These are phyloP conservation scores for Lutjanus argentimaculatus DNA, from an alignment of 2,797 vertebrate genomes.

Conservation along the genomic window DNA sequence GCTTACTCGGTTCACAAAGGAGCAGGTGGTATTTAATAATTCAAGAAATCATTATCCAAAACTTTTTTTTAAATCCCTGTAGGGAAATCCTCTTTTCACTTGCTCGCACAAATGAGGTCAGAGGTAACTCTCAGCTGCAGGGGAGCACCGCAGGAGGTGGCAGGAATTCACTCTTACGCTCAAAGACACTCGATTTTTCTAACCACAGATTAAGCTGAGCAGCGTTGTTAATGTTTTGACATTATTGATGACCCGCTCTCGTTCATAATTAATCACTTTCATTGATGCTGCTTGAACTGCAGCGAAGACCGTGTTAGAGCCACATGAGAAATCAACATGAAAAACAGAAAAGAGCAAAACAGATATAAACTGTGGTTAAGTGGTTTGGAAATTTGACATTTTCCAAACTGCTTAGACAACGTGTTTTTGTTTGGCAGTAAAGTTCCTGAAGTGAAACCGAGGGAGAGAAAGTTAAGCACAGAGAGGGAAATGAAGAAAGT, in stretches of 20 bases:
- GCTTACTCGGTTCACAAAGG: conserved; percentile 26
- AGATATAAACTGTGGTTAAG: not conserved
- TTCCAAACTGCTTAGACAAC: not conserved
- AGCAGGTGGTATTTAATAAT: conserved; percentile 54
- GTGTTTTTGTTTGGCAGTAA: conserved; percentile 3
- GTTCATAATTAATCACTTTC: not conserved
- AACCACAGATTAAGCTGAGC: not conserved
- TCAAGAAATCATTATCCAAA: conserved; percentile 52
- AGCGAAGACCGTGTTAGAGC: not conserved
- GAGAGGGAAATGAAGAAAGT: conserved; percentile 31
- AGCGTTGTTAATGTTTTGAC: not conserved
- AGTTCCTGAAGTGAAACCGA: conserved; percentile 3
- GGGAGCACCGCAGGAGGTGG: conserved; percentile 11
- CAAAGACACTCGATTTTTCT: not conserved
- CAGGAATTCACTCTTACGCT: not conserved
- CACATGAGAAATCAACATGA: not conserved
- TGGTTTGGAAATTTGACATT: conserved; percentile 12
- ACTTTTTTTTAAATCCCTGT: conserved; percentile 30
- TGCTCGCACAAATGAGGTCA: conserved; percentile 39
- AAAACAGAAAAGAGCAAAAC: not conserved
- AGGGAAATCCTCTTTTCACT: conserved; percentile 52
- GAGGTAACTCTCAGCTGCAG: conserved; percentile 15
- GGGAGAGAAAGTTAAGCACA: conserved; percentile 17
- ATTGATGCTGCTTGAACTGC: not conserved
- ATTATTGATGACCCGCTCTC: not conserved